These are phyloP conservation scores for Zaprionus ornatus DNA, from an alignment of 1,140 invertebrate species.

Conservation along the genomic window DNA sequence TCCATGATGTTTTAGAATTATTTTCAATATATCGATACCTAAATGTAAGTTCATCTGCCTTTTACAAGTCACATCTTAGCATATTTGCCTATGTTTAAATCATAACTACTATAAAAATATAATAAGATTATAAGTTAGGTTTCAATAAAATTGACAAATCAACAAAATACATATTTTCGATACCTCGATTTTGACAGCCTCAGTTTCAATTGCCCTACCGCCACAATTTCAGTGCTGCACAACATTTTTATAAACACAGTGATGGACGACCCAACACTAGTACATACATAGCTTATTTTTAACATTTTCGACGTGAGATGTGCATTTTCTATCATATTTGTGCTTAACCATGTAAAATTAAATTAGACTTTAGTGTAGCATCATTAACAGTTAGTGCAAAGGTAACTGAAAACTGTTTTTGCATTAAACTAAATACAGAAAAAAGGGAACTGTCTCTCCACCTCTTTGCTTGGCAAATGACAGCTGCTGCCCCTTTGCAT, in stretches of 20 bases:
- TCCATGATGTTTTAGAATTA: background rate
- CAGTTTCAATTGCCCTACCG: background rate
- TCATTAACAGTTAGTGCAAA: conserved; percentile 75
- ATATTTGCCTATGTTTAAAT: background rate
- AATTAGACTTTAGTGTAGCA: conserved; percentile 73
- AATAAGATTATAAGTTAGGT: no score
- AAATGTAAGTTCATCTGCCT: background rate
- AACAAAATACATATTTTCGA: background rate
- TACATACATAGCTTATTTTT: conserved; percentile 72
- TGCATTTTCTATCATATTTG: conserved; percentile 79
- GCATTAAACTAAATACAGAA: background rate
- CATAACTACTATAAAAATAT: background rate
- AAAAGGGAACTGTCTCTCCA: conserved; percentile 40
- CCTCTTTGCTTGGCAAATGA: conserved; percentile 40
- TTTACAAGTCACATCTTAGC: background rate
- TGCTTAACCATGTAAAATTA: conserved; percentile 77
- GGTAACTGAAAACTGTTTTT: conserved; percentile 49
- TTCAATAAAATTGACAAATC: background rate
- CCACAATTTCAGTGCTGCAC: conserved; percentile 34
- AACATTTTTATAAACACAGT: conserved; percentile 17
- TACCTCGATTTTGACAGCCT: background rate
- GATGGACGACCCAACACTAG: conserved; percentile 44
- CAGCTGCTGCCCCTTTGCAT: conserved; percentile 48
- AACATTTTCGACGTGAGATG: conserved; percentile 75
- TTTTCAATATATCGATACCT: background rate